Conservation (phyloP, 2,888 invertebrate genomes). For the Pocota personata region DNA sequence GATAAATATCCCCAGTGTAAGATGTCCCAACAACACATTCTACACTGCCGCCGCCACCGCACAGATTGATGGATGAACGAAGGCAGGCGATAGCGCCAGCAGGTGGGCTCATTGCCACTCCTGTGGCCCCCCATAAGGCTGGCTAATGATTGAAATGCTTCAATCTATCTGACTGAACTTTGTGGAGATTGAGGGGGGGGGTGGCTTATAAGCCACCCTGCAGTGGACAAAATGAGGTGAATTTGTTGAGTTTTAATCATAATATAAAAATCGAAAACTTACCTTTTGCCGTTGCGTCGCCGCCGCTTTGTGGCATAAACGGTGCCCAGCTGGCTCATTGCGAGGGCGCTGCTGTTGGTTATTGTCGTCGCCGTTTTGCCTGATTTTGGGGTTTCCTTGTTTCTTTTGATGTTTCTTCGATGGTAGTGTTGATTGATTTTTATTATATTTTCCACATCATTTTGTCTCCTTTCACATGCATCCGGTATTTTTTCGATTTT, state of each 20-base stretch:
- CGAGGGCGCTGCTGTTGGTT: conserved; percentile 82
- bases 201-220: conserved; percentile 74
- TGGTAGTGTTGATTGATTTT: conserved; percentile 10
- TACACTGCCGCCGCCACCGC: conserved; percentile 14
- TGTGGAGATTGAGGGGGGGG: background rate
- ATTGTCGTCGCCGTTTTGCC: conserved; percentile 82
- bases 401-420: conserved; percentile 9
- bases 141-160: conserved; percentile 69
- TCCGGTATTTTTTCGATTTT: background rate
- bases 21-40: conserved; percentile 62
- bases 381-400: conserved; percentile 47
- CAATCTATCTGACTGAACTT: conserved; percentile 56
- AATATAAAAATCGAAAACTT: conserved; percentile 79
- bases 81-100: conserved; percentile 68
- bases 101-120: conserved; percentile 68
- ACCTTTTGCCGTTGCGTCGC: conserved; percentile 98
- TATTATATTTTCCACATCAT: conserved; percentile 42
- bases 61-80: conserved; percentile 71
- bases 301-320: conserved; percentile 98
- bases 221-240: conserved; percentile 46
- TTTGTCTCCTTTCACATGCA: conserved; percentile 25
- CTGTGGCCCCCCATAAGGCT: conserved; percentile 52
- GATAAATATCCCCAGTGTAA: conserved; percentile 47
- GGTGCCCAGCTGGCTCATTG: conserved; percentile 95
- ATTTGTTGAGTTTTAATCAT: conserved; percentile 58